phyloP scores from a whole-genome alignment of 2,113 vertebrate genomes.

The Pseudorasbora parva region DNA sequence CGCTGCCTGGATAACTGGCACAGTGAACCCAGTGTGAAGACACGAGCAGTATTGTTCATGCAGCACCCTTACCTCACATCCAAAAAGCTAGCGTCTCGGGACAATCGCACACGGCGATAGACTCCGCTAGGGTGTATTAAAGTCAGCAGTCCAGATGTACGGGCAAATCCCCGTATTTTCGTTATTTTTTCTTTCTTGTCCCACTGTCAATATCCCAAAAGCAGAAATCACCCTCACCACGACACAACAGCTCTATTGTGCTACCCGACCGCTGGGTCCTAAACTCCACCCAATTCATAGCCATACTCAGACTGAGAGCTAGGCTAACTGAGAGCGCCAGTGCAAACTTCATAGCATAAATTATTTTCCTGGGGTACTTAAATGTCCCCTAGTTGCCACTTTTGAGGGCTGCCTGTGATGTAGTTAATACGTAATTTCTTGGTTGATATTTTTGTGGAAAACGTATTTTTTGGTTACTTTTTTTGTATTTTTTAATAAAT shows the following conservation, averaged over 20 bases:
- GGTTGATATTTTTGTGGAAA: too few relatives aligned
- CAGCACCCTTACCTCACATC: constrained; percentile 71
- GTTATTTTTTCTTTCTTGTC: constrained; percentile 48
- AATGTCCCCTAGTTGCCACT: neutral
- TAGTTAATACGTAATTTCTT: neutral
- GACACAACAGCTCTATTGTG: constrained; percentile 93
- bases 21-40: constrained; percentile 59
- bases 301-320: constrained; percentile 63
- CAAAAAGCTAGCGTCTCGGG: constrained; percentile 36
- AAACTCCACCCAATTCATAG: constrained; percentile 79
- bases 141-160: neutral
- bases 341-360: constrained; percentile 38
- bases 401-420: neutral
- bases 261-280: constrained; percentile 81
- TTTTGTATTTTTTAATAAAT: too few relatives aligned
- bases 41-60: constrained; percentile 71
- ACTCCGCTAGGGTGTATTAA: constrained; percentile 9
- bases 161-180: constrained; percentile 27
- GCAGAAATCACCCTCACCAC: constrained; percentile 66
- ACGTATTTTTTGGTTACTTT: too few relatives aligned
- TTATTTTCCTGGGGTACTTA: neutral
- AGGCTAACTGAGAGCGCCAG: constrained; percentile 68
- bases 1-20: constrained; percentile 67
- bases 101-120: constrained; percentile 8
- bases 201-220: constrained; percentile 65